Base-by-base conservation (phyloP, 2,888 invertebrate species). In the Hoplodrina blanda region DNA sequence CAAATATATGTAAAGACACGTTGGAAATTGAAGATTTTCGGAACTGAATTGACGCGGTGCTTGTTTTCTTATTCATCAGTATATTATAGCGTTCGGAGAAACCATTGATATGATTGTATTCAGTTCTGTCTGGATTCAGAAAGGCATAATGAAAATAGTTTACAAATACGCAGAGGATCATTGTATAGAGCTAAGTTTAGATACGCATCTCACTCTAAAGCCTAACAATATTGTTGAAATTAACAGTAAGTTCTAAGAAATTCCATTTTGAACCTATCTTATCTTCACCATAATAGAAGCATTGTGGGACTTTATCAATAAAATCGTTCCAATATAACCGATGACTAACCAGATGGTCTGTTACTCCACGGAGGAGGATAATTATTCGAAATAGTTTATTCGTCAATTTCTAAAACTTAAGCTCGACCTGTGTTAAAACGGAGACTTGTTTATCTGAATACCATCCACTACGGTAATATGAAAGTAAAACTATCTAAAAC, bases 211-310 rank as follows among this genome's bases (percentile, higher is more conserved):
- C 50, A 50, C 10, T 59, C 25, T 55, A 25, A 82, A 80, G 71
- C 33, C 44, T 6, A 50, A 71, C 69, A 83, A 72, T 73, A 82
- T 81, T 81, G 74, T 85, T 75, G 73, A 79, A 86, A 83, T 85
- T 81, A 84, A 85, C n/a, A n/a, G n/a, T n/a, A n/a, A n/a, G n/a
- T 85, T 85, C 73, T 76, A 78, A 69, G 63, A 52, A 82, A 80
- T 69, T 80, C 72, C 83, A 81, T 84, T 80, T 79, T 68, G 13
- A 62, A 64, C 41, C 78, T 75, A 85, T 86, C 82, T 80, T 66
- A 76, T 74, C 81, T 59, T 75, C 56, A 68, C 69, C 75, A 76
- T 80, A 85, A 82, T 79, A 74, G 72, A 72, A 70, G 55, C 74
- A 78, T 77, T 66, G 76, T 82, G 74, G 82, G 83, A 75, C 78